Evolutionary conservation across 2,888 invertebrate species (phyloP).

Genomic region (Rambutsinella grinnellia): DNA sequence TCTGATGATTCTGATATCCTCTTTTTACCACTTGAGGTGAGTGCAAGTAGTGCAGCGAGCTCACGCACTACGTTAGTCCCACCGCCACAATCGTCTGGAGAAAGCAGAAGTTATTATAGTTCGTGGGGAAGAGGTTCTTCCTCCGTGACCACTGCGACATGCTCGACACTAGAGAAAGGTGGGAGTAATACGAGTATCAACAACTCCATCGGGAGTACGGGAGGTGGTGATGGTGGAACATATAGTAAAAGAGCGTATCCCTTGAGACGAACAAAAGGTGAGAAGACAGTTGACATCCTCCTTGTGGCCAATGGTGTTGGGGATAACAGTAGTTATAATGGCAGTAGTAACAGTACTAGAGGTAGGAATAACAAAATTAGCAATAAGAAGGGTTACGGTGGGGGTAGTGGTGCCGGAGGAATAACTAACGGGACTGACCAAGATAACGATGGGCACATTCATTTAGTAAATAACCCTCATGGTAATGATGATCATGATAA

Average conservation of each 20-base stretch:
- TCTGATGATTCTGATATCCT: constrained; percentile 65
- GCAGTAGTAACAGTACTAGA: constrained; percentile 2
- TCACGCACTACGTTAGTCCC: constrained; percentile 60
- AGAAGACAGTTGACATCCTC: constrained; percentile 44
- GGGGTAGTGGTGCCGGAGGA: constrained; percentile 3
- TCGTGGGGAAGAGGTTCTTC: constrained; percentile 29
- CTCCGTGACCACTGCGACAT: not conserved
- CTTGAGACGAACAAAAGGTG: constrained; percentile 47
- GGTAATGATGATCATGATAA: constrained; percentile 20
- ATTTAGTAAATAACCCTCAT: not conserved
- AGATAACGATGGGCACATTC: not conserved
- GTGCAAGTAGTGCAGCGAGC: constrained; percentile 38
- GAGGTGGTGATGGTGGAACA: not conserved
- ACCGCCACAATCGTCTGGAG: constrained; percentile 42
- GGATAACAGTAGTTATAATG: not conserved
- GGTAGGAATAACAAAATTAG: constrained; percentile 12
- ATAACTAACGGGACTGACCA: not conserved
- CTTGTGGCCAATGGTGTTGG: constrained; percentile 16
- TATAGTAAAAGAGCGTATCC: constrained; percentile 40
- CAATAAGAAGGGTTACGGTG: not conserved
- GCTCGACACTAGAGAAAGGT: constrained; percentile 41
- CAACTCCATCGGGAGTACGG: constrained; percentile 11
- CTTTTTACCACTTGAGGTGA: constrained; percentile 64
- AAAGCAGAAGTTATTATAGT: constrained; percentile 39
- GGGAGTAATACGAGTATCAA: constrained; percentile 30